These are phyloP conservation scores for Beroe forskalii DNA, from an alignment of 37 sponge, comb jelly and placozoan species.

Conservation along the genomic window DNA sequence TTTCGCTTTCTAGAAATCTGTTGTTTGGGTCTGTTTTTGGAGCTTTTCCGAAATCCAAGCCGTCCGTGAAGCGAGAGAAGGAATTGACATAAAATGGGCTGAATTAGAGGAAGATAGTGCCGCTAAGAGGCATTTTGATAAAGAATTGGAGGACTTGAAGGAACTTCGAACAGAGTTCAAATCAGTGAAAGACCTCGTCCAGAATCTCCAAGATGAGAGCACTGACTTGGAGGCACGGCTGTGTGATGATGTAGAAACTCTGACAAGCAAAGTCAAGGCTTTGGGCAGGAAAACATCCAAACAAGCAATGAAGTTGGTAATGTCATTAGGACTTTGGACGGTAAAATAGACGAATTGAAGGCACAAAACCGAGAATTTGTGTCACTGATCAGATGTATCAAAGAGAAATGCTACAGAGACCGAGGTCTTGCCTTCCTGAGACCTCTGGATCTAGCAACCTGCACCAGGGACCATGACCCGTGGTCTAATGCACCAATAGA, in stretches of 20 bases:
- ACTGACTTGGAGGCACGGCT: neutral
- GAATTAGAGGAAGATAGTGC: neutral
- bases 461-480: no score
- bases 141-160: neutral
- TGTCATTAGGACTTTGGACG: no score
- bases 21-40: neutral
- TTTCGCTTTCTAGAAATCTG: neutral
- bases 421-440: no score
- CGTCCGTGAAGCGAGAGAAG: neutral
- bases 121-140: neutral
- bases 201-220: neutral
- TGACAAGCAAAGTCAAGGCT: no score
- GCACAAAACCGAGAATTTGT: no score
- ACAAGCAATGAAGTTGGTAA: no score
- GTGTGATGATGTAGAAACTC: neutral
- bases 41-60: neutral
- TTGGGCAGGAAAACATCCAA: no score
- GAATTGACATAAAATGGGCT: neutral
- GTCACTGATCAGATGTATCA: no score
- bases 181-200: neutral
- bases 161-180: neutral
- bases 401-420: no score
- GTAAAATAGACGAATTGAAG: no score
- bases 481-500: no score
- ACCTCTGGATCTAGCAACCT: no score